These are phyloP conservation scores for Crotophaga sulcirostris DNA, from an alignment of 2,113 vertebrate species.

Conservation along the genomic window DNA sequence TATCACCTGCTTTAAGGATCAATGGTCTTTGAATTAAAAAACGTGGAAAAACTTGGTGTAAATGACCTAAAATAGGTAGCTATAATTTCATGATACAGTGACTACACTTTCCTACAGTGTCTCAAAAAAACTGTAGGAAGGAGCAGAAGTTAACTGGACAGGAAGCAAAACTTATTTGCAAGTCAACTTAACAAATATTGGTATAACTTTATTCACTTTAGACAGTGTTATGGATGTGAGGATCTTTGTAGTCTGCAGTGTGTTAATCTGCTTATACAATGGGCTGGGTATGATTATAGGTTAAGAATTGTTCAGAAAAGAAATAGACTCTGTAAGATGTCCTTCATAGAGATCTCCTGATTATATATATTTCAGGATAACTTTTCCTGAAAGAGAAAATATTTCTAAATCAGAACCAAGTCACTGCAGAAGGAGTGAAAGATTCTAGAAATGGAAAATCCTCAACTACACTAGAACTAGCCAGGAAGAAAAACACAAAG, in stretches of 20 bases:
- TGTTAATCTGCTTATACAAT: background rate
- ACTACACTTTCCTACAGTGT: background rate
- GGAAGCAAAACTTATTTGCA: background rate
- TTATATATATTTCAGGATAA: background rate
- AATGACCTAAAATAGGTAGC: background rate
- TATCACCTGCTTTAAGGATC: accelerated
- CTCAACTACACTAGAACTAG: background rate
- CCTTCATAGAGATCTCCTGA: background rate
- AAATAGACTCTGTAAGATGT: background rate
- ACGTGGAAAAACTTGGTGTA: accelerated
- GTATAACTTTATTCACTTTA: background rate
- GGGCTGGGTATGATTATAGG: accelerated
- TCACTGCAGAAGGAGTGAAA: background rate
- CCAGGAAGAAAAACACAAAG: background rate
- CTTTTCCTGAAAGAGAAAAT: background rate
- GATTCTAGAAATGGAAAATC: background rate
- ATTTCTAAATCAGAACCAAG: background rate
- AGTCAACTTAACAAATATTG: background rate
- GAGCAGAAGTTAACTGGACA: background rate
- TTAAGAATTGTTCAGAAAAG: background rate
- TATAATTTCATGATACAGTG: background rate
- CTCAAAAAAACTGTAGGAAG: background rate
- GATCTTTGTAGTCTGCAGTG: background rate
- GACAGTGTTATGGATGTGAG: background rate
- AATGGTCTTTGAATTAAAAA: background rate